Conservation (phyloP, 2,113 vertebrate genomes). For the Dendropsophus ebraccatus region DNA sequence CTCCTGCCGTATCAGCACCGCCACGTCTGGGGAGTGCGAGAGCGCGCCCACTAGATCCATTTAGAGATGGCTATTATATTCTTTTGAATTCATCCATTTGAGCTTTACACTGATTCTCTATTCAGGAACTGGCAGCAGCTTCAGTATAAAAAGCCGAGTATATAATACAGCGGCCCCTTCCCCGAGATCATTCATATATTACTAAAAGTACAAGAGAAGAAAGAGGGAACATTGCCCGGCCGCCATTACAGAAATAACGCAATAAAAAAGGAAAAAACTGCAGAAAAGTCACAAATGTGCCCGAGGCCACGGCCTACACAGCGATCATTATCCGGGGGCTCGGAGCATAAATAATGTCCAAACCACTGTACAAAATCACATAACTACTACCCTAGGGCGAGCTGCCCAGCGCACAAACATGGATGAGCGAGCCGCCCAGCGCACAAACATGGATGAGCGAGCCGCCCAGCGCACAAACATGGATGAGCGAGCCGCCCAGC, state of each 20-base stretch:
- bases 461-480: too few relatives aligned
- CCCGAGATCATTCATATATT: constrained; percentile 22
- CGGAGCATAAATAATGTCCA: constrained; percentile 55
- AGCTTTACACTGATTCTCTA: constrained; percentile 38
- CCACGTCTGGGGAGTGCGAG: constrained; percentile 27
- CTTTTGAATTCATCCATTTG: constrained; percentile 42
- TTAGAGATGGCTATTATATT: constrained; percentile 42
- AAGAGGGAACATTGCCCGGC: background rate
- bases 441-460: too few relatives aligned
- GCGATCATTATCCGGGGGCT: constrained; percentile 53
- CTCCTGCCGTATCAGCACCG: constrained; percentile 6
- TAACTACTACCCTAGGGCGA: constrained; percentile 38
- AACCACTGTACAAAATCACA: constrained; percentile 40
- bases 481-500: too few relatives aligned
- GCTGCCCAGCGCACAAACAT: constrained; percentile 30
- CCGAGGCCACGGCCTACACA: constrained; percentile 35
- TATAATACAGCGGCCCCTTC: background rate
- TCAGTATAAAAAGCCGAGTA: background rate
- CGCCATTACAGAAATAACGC: constrained; percentile 21
- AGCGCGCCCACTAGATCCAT: constrained; percentile 5
- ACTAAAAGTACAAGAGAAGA: constrained; percentile 25
- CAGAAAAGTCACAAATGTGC: constrained; percentile 30
- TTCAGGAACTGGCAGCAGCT: constrained; percentile 27
- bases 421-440: background rate
- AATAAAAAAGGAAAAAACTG: constrained; percentile 1